Percentiles rank a stretch among this genome's conserved stretches.
Conservation (phyloP, 2,797 vertebrate genomes). For the Pelodytes ibericus region DNA sequence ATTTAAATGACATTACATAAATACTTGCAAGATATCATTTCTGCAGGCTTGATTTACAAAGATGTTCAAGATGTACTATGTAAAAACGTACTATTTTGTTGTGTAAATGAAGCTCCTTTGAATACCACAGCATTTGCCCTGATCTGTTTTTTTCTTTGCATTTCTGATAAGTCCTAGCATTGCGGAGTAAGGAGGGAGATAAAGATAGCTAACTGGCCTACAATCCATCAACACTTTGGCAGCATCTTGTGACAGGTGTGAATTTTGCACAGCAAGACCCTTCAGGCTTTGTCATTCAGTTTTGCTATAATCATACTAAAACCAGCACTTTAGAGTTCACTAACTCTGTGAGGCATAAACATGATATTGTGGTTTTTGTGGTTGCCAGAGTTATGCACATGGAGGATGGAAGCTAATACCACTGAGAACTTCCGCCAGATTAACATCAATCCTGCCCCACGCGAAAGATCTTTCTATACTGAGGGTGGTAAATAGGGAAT, state of each 20-base stretch:
- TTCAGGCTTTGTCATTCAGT: slow-evolving; percentile 14
- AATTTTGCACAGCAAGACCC: neutral
- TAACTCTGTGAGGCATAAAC: slow-evolving; percentile 65
- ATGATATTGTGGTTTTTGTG: slow-evolving; percentile 64
- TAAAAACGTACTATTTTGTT: no score
- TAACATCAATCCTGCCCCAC: slow-evolving; percentile 23
- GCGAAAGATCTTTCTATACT: slow-evolving; percentile 39
- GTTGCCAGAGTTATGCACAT: slow-evolving; percentile 61
- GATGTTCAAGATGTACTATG: no score
- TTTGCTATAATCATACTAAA: slow-evolving; percentile 46
- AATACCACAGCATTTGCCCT: no score
- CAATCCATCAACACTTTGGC: no score
- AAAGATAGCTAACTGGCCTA: neutral
- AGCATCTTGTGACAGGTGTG: neutral
- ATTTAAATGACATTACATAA: no score
- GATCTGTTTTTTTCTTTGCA: no score
- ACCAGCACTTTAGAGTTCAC: slow-evolving; percentile 62
- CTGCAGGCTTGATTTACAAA: no score
- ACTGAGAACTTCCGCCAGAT: slow-evolving; percentile 48
- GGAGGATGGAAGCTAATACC: slow-evolving; percentile 58
- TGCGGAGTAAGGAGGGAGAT: neutral
- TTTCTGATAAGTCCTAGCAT: no score
- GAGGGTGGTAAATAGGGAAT: slow-evolving; percentile 42
- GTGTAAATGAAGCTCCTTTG: no score
- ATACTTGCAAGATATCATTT: no score